These are phyloP conservation scores for Plusia festucae DNA, from an alignment of 2,888 invertebrate species.

Conservation along the genomic window DNA sequence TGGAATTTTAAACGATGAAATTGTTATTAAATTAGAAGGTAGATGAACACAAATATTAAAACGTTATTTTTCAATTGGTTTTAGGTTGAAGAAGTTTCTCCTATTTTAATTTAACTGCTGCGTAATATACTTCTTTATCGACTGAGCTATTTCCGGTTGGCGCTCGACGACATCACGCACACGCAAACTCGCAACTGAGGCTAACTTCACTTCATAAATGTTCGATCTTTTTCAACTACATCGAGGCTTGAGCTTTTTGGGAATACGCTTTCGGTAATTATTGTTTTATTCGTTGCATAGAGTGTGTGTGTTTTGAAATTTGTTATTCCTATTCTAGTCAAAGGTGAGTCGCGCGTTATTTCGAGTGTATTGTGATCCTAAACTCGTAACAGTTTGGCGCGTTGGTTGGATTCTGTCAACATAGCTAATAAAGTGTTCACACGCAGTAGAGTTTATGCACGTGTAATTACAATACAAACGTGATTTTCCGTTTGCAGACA, in stretches of 20 bases:
- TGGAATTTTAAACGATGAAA: not conserved
- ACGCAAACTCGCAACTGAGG: constrained; percentile 76
- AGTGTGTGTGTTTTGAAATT: constrained; percentile 64
- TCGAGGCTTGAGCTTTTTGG: constrained; percentile 86
- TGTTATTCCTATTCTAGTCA: constrained; percentile 60
- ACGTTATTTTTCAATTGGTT: not conserved
- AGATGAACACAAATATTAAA: not conserved
- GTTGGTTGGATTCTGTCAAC: constrained; percentile 86
- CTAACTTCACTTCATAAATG: constrained; percentile 86
- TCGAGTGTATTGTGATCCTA: constrained; percentile 66
- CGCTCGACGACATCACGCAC: constrained; percentile 84
- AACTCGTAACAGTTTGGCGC: constrained; percentile 81
- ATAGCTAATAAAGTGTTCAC: constrained; percentile 77
- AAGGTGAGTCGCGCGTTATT: constrained; percentile 66
- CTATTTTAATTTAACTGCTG: constrained; percentile 64
- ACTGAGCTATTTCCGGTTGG: constrained; percentile 81
- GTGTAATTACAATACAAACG: constrained; percentile 81
- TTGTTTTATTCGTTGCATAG: constrained; percentile 73
- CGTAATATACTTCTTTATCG: constrained; percentile 83
- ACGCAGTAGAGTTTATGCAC: constrained; percentile 81
- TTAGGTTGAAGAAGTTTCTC: constrained; percentile 22
- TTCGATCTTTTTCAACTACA: constrained; percentile 87
- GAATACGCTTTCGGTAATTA: constrained; percentile 87
- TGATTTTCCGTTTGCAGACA: constrained; percentile 84
- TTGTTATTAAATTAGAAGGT: not conserved